phyloP scores from a whole-genome alignment of 37 sponge, comb jelly and placozoan species.

The Chondrosia reniformis region DNA sequence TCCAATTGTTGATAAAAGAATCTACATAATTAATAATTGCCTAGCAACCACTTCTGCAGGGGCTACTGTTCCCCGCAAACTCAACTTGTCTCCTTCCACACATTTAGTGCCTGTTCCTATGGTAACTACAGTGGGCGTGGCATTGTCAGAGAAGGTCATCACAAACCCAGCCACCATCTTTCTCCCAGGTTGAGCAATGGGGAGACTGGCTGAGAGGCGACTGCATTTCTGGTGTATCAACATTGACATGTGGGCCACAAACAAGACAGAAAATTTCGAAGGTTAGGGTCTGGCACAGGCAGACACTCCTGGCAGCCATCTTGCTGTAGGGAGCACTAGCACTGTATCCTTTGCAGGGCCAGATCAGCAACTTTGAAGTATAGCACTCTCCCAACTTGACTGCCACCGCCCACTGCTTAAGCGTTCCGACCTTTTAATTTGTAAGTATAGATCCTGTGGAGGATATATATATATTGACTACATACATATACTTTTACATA shows the following conservation, averaged over 20 bases:
- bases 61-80: constrained; percentile 75
- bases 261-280: too few species aligned
- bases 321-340: too few species aligned
- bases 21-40: constrained; percentile 70
- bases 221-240: constrained; percentile 45
- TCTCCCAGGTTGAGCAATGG: constrained; percentile 62
- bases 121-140: constrained; percentile 57
- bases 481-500: too few species aligned
- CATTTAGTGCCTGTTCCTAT: constrained; percentile 90
- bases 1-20: constrained; percentile 71
- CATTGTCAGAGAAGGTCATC: constrained; percentile 36
- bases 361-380: constrained; percentile 87
- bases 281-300: too few species aligned
- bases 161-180: constrained; percentile 85
- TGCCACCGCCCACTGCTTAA: too few species aligned
- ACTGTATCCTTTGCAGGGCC: constrained; percentile 50
- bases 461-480: too few species aligned
- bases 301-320: neutral
- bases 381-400: too few species aligned
- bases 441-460: too few species aligned
- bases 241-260: too few species aligned
- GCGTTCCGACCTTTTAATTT: too few species aligned
- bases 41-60: constrained; percentile 93
- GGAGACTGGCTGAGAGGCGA: constrained; percentile 31
- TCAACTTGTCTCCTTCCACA: constrained; percentile 76